These are phyloP conservation scores for Isurus oxyrinchus DNA, from an alignment of 2,113 vertebrate species.

Conservation along the genomic window DNA sequence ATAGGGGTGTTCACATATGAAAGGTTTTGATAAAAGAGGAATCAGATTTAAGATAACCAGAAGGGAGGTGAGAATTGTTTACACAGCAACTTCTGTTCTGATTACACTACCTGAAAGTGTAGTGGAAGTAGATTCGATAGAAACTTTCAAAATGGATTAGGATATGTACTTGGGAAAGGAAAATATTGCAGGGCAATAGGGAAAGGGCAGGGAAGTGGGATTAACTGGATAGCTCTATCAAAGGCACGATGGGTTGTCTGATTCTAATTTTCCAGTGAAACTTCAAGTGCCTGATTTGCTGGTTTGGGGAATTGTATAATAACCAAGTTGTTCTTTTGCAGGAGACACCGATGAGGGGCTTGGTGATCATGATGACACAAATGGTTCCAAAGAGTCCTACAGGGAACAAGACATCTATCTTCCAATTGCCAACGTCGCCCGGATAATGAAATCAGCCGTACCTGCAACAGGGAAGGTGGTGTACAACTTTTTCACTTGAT, in stretches of 20 bases:
- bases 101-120: background rate
- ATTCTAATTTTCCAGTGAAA: background rate
- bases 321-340: slow-evolving; percentile 38
- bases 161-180: background rate
- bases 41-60: background rate
- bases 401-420: slow-evolving; percentile 98
- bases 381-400: slow-evolving; percentile 89
- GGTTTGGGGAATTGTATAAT: background rate
- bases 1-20: background rate
- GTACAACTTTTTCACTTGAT: background rate
- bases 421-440: slow-evolving; percentile 94
- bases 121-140: background rate
- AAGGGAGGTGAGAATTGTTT: background rate
- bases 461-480: slow-evolving; percentile 94
- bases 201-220: background rate
- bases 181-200: background rate
- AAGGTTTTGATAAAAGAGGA: background rate
- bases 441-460: slow-evolving; percentile 98
- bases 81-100: background rate
- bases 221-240: background rate
- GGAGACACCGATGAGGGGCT: slow-evolving; percentile 80
- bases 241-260: background rate
- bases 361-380: slow-evolving; percentile 89
- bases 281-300: background rate
- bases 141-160: background rate